Conservation (phyloP, 2,113 vertebrate genomes). For the Pontoporia blainvillei region DNA sequence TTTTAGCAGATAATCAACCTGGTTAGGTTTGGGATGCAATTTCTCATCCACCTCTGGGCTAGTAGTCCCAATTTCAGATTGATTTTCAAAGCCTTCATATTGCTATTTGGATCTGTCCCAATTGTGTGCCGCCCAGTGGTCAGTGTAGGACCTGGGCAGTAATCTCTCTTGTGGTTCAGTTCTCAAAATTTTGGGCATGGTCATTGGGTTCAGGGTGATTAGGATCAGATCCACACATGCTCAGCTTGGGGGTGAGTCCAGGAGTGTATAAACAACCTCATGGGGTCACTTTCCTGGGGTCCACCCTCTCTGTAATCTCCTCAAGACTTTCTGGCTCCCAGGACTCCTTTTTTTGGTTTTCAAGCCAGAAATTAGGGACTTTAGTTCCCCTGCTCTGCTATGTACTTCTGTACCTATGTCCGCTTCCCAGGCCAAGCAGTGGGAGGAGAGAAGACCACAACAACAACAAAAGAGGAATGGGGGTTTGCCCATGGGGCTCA, state of each 20-base stretch:
- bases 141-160: not conserved
- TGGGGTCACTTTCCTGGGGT: not conserved
- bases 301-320: not conserved
- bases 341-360: not conserved
- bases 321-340: not conserved
- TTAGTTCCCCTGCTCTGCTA: not conserved
- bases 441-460: not conserved
- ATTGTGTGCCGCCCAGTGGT: not conserved
- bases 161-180: not conserved
- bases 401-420: not conserved
- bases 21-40: not conserved
- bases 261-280: not conserved
- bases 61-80: not conserved
- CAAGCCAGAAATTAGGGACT: not conserved
- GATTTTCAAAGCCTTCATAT: not conserved
- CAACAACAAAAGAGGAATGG: not conserved
- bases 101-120: not conserved
- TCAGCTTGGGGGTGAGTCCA: not conserved
- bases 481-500: not conserved
- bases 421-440: not conserved
- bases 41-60: conserved; percentile 7
- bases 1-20: conserved; percentile 4
- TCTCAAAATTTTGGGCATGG: not conserved
- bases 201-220: not conserved
- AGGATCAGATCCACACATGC: not conserved